Conservation (phyloP, 1,140 invertebrate species). For the Bursaphelenchus mucronatus region DNA sequence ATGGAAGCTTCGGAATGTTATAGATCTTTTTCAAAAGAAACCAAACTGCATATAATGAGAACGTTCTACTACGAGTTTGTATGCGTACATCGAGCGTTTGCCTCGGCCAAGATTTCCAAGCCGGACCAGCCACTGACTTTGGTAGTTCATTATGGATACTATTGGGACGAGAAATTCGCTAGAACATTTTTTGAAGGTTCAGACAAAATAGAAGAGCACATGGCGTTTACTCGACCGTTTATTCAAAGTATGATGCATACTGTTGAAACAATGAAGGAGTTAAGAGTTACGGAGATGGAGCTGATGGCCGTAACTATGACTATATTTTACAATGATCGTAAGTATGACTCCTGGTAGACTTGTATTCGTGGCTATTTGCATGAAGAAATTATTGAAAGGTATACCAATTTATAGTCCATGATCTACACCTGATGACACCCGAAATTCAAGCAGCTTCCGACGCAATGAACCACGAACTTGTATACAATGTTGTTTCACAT, state of each 20-base stretch:
- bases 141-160: conserved; percentile 4
- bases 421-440: conserved; percentile 5
- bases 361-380: background rate
- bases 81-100: background rate
- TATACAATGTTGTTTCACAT: background rate
- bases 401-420: background rate
- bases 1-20: conserved; percentile 1
- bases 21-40: background rate
- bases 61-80: conserved; percentile 2
- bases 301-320: background rate
- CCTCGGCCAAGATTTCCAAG: background rate
- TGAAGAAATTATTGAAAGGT: background rate
- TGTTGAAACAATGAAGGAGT: background rate
- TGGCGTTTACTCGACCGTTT: background rate
- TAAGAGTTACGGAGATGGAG: conserved; percentile 5
- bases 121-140: background rate
- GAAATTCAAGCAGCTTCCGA: background rate
- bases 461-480: conserved; percentile 10
- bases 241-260: background rate
- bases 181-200: conserved; percentile 1
- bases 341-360: too few species aligned
- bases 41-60: background rate
- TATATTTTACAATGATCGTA: background rate
- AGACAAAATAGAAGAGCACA: conserved; percentile 6
- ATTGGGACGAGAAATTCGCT: background rate